phyloP scores from a whole-genome alignment of 2,888 invertebrate genomes.

The Muscina levida region DNA sequence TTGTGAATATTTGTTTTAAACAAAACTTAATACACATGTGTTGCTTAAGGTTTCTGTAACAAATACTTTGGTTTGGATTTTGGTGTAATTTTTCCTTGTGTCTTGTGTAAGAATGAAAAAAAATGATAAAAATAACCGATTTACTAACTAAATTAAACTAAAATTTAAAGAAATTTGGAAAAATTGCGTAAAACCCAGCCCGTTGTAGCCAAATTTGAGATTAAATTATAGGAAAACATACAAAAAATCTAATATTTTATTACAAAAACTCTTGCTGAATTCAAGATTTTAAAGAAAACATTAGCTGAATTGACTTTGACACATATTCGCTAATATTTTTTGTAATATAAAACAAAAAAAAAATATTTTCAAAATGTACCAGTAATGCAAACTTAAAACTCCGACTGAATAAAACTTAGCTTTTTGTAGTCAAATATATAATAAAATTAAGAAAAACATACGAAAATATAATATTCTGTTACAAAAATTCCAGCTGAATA shows the following conservation, averaged over 20 bases:
- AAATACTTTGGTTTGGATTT: constrained; percentile 39
- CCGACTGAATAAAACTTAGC: too few relatives aligned
- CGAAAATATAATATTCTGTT: neutral
- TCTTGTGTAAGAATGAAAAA: neutral
- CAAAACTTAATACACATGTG: constrained; percentile 30
- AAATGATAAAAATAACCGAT: constrained; percentile 1
- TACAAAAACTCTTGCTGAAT: constrained; percentile 1
- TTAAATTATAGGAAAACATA: neutral
- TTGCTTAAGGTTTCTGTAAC: constrained; percentile 21
- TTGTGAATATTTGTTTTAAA: constrained; percentile 17
- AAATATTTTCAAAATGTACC: too few relatives aligned
- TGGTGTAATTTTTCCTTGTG: constrained; percentile 51
- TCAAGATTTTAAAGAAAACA: neutral
- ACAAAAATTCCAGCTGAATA: constrained; percentile 2
- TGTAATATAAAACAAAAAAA: too few relatives aligned
- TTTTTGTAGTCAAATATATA: too few relatives aligned
- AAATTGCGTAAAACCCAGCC: constrained; percentile 52
- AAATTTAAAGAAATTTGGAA: constrained; percentile 7
- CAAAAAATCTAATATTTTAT: constrained; percentile 5
- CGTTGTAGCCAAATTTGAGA: neutral
- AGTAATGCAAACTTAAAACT: too few relatives aligned
- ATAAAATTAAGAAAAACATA: neutral
- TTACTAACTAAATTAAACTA: neutral
- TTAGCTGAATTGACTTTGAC: neutral
- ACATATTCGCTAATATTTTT: too few relatives aligned